Percentiles rank a stretch among this genome's conserved stretches.
phyloP scores from a whole-genome alignment of 2,113 vertebrate genomes.

The Cyrtonyx montezumae region DNA sequence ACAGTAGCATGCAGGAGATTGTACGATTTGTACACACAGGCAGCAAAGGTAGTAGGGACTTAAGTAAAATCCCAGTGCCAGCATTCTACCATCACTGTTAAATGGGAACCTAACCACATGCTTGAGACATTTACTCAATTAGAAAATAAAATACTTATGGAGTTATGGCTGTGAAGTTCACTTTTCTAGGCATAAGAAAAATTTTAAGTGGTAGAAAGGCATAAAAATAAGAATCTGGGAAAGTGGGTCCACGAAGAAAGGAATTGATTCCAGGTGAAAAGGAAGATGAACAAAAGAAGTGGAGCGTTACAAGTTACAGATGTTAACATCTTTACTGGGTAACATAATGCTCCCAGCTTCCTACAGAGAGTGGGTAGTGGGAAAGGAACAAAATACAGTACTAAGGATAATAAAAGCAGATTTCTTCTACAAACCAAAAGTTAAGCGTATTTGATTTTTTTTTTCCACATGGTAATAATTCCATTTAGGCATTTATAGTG shows the following conservation, averaged over 20 bases:
- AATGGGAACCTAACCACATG: neutral
- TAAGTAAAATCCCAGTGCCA: neutral
- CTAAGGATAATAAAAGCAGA: neutral
- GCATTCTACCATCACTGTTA: neutral
- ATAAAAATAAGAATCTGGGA: neutral
- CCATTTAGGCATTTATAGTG: conserved; percentile 8
- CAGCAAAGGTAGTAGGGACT: neutral
- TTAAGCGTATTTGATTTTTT: conserved; percentile 36
- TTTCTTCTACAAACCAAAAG: conserved; percentile 13
- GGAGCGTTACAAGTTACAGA: neutral
- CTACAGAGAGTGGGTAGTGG: neutral
- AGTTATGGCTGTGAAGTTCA: neutral
- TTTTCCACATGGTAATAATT: conserved; percentile 27
- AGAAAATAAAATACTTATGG: neutral
- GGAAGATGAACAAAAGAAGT: neutral
- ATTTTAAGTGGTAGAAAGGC: neutral
- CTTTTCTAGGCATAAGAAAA: neutral
- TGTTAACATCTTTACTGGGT: neutral
- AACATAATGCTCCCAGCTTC: neutral
- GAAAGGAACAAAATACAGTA: neutral
- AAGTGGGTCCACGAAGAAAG: neutral
- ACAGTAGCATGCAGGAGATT: neutral
- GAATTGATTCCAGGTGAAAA: neutral
- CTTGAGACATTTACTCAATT: neutral
- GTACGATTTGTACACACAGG: neutral